Percentiles rank a stretch among this genome's conserved stretches.
phyloP scores from a whole-genome alignment of 2,888 invertebrate genomes.

The Acrocera orbiculus region DNA sequence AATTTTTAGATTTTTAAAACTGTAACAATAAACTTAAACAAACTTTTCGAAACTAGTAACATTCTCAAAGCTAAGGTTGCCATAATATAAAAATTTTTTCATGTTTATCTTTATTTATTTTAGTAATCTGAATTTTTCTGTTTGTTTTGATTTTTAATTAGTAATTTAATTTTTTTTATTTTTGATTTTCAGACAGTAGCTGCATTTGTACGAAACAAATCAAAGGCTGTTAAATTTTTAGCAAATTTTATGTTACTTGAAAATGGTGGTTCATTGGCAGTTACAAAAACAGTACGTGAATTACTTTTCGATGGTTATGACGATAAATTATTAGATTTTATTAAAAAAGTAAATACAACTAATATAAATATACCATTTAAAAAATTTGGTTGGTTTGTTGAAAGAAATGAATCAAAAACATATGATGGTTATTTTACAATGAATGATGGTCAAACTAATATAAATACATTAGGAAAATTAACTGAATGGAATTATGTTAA shows the following conservation, averaged over 20 bases:
- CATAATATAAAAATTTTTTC: too few relatives aligned
- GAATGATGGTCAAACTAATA: conserved; percentile 49
- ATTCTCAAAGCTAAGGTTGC: too few relatives aligned
- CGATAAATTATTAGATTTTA: conserved; percentile 48
- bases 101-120: too few relatives aligned
- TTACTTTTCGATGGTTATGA: conserved; percentile 69
- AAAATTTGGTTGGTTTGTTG: conserved; percentile 69
- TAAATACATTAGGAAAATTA: conserved; percentile 48
- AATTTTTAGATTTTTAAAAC: too few relatives aligned
- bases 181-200: conserved; percentile 40
- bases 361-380: conserved; percentile 43
- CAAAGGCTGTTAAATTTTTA: conserved; percentile 27
- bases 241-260: conserved; percentile 39
- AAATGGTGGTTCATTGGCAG: conserved; percentile 34
- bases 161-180: not conserved
- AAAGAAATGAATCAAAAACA: conserved; percentile 54
- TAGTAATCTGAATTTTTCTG: too few relatives aligned
- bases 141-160: conserved; percentile 3
- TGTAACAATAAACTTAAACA: too few relatives aligned
- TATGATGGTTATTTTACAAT: conserved; percentile 66
- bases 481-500: conserved; percentile 49
- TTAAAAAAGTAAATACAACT: conserved; percentile 33
- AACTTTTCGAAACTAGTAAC: too few relatives aligned
- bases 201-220: conserved; percentile 36
- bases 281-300: conserved; percentile 45